Percentiles rank a stretch among this genome's conserved stretches.
These are phyloP conservation scores for Psix sp. DNA, from an alignment of 1,140 invertebrate genomes.

Conservation along the genomic window DNA sequence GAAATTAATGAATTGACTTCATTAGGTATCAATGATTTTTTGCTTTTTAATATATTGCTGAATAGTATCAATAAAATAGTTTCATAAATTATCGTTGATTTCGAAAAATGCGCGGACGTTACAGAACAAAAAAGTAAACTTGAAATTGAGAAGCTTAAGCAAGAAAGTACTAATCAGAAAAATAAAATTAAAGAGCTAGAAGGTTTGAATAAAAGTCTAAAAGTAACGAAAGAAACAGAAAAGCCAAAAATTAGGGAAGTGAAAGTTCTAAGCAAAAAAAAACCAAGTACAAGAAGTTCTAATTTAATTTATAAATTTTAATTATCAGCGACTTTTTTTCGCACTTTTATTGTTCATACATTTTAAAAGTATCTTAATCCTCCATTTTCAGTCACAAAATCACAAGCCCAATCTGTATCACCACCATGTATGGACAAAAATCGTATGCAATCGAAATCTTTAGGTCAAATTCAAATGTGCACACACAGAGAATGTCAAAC, in stretches of 20 bases:
- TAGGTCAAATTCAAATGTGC: slow-evolving; percentile 3
- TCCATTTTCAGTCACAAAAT: slow-evolving; percentile 25
- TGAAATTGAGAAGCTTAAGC: slow-evolving; percentile 75
- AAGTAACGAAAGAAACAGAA: slow-evolving; percentile 26
- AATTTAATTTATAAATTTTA: slow-evolving; percentile 10
- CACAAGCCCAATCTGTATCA: slow-evolving; percentile 5
- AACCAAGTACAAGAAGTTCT: slow-evolving; percentile 35
- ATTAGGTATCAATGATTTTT: slow-evolving; percentile 67
- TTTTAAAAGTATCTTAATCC: background rate
- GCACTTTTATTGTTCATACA: background rate
- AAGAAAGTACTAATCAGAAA: slow-evolving; percentile 69
- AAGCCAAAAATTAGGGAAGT: slow-evolving; percentile 36
- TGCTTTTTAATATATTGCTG: slow-evolving; percentile 4
- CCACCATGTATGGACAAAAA: slow-evolving; percentile 12
- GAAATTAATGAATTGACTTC: slow-evolving; percentile 76
- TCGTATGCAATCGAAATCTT: background rate
- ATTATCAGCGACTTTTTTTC: background rate
- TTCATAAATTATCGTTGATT: no score
- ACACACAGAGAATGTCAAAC: background rate
- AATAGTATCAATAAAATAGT: slow-evolving; percentile 8
- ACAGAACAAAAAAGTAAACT: slow-evolving; percentile 76
- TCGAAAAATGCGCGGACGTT: slow-evolving; percentile 46
- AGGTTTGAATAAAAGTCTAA: slow-evolving; percentile 43
- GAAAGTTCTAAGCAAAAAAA: slow-evolving; percentile 35
- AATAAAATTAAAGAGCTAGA: slow-evolving; percentile 66